Percentiles rank a stretch among this genome's conserved stretches.
These are phyloP conservation scores for Mormyrus lacerda DNA, from an alignment of 2,113 vertebrate genomes.

Conservation along the genomic window DNA sequence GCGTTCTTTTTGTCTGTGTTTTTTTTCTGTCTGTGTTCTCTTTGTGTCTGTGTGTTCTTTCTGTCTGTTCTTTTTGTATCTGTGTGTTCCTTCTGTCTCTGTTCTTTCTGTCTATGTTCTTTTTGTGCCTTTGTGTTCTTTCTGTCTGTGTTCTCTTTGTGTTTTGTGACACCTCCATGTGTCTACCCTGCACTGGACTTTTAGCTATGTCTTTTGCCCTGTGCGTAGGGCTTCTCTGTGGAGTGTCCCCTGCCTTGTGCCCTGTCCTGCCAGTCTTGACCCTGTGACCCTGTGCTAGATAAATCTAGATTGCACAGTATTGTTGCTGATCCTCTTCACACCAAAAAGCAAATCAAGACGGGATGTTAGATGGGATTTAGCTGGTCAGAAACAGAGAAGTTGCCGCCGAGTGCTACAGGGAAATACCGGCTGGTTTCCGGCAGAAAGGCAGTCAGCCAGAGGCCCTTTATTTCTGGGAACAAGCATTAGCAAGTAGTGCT, in stretches of 20 bases:
- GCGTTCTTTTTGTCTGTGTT: no score
- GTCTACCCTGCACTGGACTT: not conserved
- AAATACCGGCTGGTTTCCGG: not conserved
- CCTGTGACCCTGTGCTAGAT: not conserved
- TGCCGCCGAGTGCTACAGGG: not conserved
- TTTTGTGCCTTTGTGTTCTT: not conserved
- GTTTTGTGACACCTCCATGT: not conserved
- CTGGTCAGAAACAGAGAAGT: not conserved
- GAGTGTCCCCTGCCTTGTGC: not conserved
- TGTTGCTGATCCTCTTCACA: not conserved
- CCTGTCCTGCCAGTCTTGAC: not conserved
- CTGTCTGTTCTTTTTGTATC: not conserved
- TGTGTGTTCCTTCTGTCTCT: not conserved
- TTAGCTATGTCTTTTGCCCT: not conserved
- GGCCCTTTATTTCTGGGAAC: not conserved
- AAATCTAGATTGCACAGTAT: not conserved
- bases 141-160: not conserved
- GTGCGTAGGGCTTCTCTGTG: not conserved
- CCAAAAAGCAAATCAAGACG: not conserved
- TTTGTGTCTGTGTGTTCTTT: no score
- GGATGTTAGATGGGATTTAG: not conserved
- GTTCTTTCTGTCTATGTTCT: not conserved
- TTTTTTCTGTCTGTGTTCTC: not conserved
- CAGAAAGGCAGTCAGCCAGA: not conserved
- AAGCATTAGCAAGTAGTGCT: not conserved